Conservation (phyloP, 1,140 invertebrate genomes). For the Prorops nasuta region DNA sequence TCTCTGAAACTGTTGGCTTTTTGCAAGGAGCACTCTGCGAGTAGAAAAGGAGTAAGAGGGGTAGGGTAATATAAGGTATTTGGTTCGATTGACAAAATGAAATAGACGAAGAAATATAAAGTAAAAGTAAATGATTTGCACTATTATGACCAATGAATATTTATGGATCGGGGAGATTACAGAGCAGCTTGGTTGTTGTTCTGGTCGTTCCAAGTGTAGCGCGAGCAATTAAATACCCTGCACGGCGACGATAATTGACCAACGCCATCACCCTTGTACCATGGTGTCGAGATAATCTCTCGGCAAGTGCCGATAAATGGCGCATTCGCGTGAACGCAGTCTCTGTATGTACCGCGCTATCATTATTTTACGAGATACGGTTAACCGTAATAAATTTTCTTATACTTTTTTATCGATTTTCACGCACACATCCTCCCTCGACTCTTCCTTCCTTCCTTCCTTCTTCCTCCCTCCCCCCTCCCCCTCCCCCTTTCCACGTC, state of each 20-base stretch:
- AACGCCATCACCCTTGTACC: constrained; percentile 31
- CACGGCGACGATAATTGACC: constrained; percentile 32
- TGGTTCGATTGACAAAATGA: too few relatives aligned
- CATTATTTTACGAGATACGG: constrained; percentile 35
- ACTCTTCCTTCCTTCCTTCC: too few relatives aligned
- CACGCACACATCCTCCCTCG: background rate
- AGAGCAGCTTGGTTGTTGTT: too few relatives aligned
- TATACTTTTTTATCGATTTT: constrained; percentile 4
- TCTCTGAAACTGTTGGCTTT: too few relatives aligned
- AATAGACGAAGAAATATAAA: too few relatives aligned
- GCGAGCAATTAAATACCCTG: constrained; percentile 36
- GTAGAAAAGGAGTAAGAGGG: too few relatives aligned
- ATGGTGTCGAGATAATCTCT: constrained; percentile 27
- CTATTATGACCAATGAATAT: too few relatives aligned
- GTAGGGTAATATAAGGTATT: too few relatives aligned
- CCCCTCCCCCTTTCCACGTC: background rate
- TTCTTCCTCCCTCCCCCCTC: background rate
- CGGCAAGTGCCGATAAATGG: constrained; percentile 33
- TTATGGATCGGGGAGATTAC: too few relatives aligned
- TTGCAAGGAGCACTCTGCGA: too few relatives aligned
- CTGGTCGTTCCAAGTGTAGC: too few relatives aligned
- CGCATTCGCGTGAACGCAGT: constrained; percentile 32
- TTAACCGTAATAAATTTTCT: constrained; percentile 33
- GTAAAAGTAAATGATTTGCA: too few relatives aligned
- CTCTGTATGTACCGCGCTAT: constrained; percentile 22